Evolutionary conservation across 1,140 invertebrate species (phyloP).

Genomic region (Drosophila kikkawai): DNA sequence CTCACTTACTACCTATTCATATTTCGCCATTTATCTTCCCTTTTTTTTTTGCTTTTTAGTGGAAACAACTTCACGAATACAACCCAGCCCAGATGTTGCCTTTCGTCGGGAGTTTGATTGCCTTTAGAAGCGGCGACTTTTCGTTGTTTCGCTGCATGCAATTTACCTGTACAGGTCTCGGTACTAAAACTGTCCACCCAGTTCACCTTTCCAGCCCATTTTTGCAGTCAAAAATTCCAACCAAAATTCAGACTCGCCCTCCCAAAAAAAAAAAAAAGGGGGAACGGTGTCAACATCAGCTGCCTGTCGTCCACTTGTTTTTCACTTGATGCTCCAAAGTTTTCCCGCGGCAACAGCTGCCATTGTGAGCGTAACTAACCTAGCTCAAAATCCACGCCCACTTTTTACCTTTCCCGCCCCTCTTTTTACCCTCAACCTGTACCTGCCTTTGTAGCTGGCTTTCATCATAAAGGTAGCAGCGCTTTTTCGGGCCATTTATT

Average conservation of each 20-base stretch:
- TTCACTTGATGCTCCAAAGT: conserved; percentile 75
- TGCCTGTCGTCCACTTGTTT: conserved; percentile 77
- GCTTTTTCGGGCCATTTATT: conserved; percentile 29
- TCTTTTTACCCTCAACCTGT: neutral
- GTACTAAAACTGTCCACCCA: conserved; percentile 58
- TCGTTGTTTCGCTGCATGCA: conserved; percentile 49
- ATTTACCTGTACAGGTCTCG: conserved; percentile 61
- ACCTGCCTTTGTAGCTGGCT: neutral
- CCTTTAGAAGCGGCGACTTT: conserved; percentile 50
- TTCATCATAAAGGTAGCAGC: neutral
- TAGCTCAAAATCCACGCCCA: conserved; percentile 1
- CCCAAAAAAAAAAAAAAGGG: neutral
- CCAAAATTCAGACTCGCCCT: conserved; percentile 7
- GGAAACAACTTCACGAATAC: conserved; percentile 13
- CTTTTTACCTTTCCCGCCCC: neutral
- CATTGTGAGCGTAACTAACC: conserved; percentile 23
- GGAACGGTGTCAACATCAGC: conserved; percentile 69
- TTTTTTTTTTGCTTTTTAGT: conserved; percentile 1
- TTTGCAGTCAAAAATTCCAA: neutral
- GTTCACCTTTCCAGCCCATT: neutral
- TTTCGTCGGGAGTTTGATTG: conserved; percentile 32
- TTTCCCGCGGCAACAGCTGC: conserved; percentile 64
- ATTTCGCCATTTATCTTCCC: conserved; percentile 8
- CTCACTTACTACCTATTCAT: conserved; percentile 22
- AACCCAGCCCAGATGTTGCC: conserved; percentile 26